phyloP scores from a whole-genome alignment of 2,113 vertebrate species.

The Crotalus tigris region DNA sequence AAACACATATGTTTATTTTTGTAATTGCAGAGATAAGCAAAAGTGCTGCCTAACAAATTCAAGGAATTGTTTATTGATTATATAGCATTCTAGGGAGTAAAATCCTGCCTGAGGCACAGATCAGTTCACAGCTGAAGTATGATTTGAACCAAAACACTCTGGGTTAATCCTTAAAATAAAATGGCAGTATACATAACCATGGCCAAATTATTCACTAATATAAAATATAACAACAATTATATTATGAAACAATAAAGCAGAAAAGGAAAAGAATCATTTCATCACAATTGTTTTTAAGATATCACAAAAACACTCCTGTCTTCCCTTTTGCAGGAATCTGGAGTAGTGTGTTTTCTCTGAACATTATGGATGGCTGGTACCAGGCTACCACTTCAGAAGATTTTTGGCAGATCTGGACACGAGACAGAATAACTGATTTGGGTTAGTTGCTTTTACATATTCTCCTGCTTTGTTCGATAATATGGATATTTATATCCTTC shows the following conservation, averaged over 20 bases:
- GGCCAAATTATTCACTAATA: neutral
- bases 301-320: slow-evolving; percentile 8
- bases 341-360: slow-evolving; percentile 72
- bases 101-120: neutral
- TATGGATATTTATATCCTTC: neutral
- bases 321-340: slow-evolving; percentile 57
- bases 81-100: neutral
- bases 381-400: slow-evolving; percentile 59
- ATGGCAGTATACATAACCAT: neutral
- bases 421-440: slow-evolving; percentile 57
- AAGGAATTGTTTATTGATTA: neutral
- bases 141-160: neutral
- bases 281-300: slow-evolving; percentile 1
- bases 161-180: neutral
- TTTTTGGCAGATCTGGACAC: slow-evolving; percentile 69
- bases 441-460: slow-evolving; percentile 30
- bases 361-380: slow-evolving; percentile 70
- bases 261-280: neutral
- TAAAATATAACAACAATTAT: neutral
- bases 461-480: neutral
- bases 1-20: neutral
- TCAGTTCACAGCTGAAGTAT: neutral
- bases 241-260: neutral
- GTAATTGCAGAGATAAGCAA: neutral
- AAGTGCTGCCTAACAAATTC: neutral